phyloP scores from a whole-genome alignment of 2,797 vertebrate genomes.

The Micromesistius poutassou region DNA sequence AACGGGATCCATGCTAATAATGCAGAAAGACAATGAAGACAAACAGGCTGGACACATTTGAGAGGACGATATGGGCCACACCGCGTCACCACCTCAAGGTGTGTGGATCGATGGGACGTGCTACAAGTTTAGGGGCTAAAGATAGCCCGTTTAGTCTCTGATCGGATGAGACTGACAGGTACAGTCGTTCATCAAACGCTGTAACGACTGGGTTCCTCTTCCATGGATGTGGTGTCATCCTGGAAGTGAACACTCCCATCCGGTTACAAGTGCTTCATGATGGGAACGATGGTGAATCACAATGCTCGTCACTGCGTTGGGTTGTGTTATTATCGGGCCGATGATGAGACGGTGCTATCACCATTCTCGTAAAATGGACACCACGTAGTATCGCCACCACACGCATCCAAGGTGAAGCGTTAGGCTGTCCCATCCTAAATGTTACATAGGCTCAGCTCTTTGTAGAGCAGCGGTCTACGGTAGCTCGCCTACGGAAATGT shows the following conservation, averaged over 20 bases:
- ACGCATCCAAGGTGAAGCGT: neutral
- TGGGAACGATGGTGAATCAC: constrained; percentile 35
- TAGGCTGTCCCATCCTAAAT: neutral
- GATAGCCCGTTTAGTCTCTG: constrained; percentile 4
- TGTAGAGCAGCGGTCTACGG: neutral
- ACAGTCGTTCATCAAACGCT: constrained; percentile 18
- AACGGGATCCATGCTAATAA: neutral
- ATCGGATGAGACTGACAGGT: constrained; percentile 37
- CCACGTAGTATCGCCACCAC: neutral
- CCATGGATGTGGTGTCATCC: constrained; percentile 39
- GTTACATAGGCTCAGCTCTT: neutral
- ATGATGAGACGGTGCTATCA: neutral
- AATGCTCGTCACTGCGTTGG: neutral
- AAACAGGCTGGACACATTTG: neutral
- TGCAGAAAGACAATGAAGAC: neutral
- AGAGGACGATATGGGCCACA: neutral
- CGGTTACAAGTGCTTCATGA: constrained; percentile 36
- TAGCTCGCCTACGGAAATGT: neutral
- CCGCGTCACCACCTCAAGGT: neutral
- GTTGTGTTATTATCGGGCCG: neutral
- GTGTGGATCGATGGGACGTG: neutral
- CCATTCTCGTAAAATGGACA: neutral
- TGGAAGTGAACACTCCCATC: constrained; percentile 35
- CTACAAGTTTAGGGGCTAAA: neutral
- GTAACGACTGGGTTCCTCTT: constrained; percentile 35